phyloP scores from a whole-genome alignment of 2,888 invertebrate species.

The Protonemura montana region DNA sequence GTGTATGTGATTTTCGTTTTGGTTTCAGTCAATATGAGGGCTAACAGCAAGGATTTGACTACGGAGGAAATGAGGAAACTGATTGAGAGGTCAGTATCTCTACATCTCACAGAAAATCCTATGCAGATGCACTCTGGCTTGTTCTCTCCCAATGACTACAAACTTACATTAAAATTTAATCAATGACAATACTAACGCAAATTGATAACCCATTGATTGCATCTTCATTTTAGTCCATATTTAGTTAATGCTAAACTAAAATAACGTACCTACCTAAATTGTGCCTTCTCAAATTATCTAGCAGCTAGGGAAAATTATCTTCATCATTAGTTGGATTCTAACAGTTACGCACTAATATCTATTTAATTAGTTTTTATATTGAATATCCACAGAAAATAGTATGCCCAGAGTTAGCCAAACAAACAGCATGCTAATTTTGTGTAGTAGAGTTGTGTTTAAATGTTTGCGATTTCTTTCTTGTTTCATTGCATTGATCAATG shows the following conservation, averaged over 20 bases:
- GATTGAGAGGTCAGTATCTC: constrained; percentile 89
- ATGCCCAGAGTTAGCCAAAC: neutral
- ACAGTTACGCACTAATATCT: neutral
- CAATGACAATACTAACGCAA: neutral
- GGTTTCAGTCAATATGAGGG: constrained; percentile 69
- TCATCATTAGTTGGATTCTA: neutral
- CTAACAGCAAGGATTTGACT: constrained; percentile 87
- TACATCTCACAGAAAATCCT: constrained; percentile 13
- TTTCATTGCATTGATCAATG: constrained; percentile 42
- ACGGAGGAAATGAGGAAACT: constrained; percentile 97
- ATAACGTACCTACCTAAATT: constrained; percentile 1
- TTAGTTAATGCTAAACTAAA: constrained; percentile 39
- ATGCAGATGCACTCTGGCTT: neutral
- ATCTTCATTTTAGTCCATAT: neutral
- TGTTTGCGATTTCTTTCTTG: constrained; percentile 39
- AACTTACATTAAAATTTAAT: neutral
- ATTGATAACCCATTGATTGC: neutral
- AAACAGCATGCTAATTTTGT: neutral
- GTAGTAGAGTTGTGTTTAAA: constrained; percentile 12
- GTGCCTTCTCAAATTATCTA: neutral
- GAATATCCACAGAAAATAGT: neutral
- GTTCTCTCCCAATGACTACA: neutral
- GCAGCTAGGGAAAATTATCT: neutral
- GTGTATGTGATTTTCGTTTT: constrained; percentile 58
- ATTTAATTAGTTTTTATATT: neutral